Percentiles rank a stretch among this genome's conserved stretches.
Conservation (phyloP, 2,797 vertebrate genomes). For the Dicrostonyx torquatus region DNA sequence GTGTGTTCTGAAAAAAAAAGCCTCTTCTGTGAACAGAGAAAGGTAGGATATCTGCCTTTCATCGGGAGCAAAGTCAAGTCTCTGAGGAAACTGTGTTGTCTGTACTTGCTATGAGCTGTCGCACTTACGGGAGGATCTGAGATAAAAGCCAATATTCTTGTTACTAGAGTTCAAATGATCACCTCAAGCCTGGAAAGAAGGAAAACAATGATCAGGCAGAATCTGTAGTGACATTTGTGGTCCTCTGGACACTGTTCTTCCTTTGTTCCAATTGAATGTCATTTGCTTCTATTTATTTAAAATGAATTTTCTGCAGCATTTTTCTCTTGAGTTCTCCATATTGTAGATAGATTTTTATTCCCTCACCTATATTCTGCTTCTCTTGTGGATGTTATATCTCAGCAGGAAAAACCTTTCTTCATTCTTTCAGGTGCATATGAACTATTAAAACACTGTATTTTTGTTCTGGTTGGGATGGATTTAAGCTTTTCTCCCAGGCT, state of each 20-base stretch:
- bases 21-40: conserved; percentile 34
- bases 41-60: not conserved
- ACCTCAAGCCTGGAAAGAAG: not conserved
- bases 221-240: no score
- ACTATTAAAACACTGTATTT: not conserved
- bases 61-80: not conserved
- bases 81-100: not conserved
- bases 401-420: not conserved
- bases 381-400: not conserved
- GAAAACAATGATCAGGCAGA: not conserved
- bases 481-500: not conserved
- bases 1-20: conserved; percentile 17
- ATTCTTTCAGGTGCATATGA: not conserved
- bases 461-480: not conserved
- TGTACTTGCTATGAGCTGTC: not conserved
- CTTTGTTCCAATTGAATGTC: not conserved
- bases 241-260: not conserved
- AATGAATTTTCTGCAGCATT: not conserved
- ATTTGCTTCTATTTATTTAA: not conserved
- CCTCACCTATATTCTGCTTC: not conserved
- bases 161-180: not conserved
- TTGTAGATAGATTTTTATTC: not conserved
- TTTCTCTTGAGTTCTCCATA: not conserved
- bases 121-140: not conserved
- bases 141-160: not conserved